Evolutionary conservation across 2,113 vertebrate species (phyloP).

Genomic region (Ivindomyrus marchei): DNA sequence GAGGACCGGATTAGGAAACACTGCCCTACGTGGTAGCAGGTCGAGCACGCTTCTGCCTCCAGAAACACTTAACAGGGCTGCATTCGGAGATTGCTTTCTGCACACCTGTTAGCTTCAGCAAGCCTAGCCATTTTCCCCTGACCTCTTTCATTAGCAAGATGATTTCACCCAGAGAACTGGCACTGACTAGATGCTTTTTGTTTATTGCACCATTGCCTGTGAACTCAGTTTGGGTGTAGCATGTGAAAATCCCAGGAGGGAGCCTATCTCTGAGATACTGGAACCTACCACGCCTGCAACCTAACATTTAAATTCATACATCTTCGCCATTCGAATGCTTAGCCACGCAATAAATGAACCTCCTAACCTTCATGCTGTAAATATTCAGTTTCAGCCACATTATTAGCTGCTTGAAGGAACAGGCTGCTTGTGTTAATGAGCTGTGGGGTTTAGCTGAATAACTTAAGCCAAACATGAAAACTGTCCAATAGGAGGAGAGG

Average conservation of each 20-base stretch:
- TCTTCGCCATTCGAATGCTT: not conserved
- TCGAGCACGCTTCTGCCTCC: not conserved
- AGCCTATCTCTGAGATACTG: not conserved
- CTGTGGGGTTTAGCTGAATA: not conserved
- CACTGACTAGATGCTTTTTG: not conserved
- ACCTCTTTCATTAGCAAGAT: not conserved
- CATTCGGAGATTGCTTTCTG: not conserved
- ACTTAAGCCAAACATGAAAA: not conserved
- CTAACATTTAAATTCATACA: not conserved
- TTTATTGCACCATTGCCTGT: not conserved
- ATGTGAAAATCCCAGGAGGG: not conserved
- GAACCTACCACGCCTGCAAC: not conserved
- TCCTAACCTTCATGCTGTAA: not conserved
- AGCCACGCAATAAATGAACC: not conserved
- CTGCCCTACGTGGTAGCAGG: not conserved
- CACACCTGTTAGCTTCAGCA: not conserved
- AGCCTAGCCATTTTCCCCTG: not conserved
- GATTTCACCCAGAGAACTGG: not conserved
- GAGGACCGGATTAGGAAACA: not conserved
- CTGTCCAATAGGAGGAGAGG: not conserved
- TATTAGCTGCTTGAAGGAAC: not conserved
- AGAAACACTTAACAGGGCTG: not conserved
- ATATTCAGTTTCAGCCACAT: not conserved
- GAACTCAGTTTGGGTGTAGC: not conserved
- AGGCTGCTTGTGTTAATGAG: not conserved